Conservation (phyloP, 2,113 vertebrate species). For the Clinocottus analis region DNA sequence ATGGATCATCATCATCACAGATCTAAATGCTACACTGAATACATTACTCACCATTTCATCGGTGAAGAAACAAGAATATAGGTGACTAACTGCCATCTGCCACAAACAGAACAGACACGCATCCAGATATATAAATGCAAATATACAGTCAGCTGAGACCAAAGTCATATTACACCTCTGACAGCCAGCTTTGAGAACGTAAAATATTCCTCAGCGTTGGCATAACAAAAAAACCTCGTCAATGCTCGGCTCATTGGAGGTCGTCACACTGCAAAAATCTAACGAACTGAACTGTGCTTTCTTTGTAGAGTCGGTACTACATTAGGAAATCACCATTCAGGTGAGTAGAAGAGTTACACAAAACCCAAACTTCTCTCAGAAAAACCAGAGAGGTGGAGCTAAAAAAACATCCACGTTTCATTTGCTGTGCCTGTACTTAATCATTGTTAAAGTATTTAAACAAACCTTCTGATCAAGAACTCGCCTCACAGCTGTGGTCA, state of each 20-base stretch:
- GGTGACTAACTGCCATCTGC: slow-evolving; percentile 73
- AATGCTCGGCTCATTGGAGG: slow-evolving; percentile 3
- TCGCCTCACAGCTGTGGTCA: slow-evolving; percentile 8
- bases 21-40: slow-evolving; percentile 73
- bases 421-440: not conserved
- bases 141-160: slow-evolving; percentile 66
- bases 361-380: slow-evolving; percentile 10
- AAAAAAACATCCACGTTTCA: not conserved
- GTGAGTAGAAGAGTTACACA: slow-evolving; percentile 13
- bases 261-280: slow-evolving; percentile 30
- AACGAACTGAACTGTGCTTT: slow-evolving; percentile 44
- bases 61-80: slow-evolving; percentile 64
- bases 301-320: not conserved
- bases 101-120: slow-evolving; percentile 50
- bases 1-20: slow-evolving; percentile 71
- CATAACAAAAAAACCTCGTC: slow-evolving; percentile 31
- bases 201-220: slow-evolving; percentile 48
- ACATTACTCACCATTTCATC: slow-evolving; percentile 64
- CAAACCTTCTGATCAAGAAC: not conserved
- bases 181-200: slow-evolving; percentile 54
- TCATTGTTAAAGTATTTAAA: slow-evolving; percentile 12
- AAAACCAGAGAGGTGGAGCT: not conserved
- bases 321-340: slow-evolving; percentile 9
- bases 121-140: slow-evolving; percentile 75
- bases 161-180: slow-evolving; percentile 59